Evolutionary conservation across 2,113 vertebrate species (phyloP), one percentile per base, ranked within the genome.

Genomic region (Cyphomyrus plagiostoma): DNA sequence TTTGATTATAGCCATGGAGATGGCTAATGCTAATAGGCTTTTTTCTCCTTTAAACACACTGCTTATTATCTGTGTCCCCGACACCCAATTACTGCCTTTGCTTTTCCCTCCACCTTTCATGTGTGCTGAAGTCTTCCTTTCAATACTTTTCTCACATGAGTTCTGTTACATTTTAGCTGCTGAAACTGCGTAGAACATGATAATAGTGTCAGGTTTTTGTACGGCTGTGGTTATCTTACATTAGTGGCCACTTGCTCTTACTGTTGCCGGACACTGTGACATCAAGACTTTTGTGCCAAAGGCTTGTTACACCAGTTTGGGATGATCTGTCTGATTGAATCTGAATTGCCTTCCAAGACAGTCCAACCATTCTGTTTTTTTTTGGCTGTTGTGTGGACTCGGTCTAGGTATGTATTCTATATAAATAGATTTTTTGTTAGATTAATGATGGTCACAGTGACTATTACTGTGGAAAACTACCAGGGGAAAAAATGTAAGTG

Each of bases 251-350:
- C 83, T 30, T 86, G 83, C 3, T 80, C 35, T 30, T n/a, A 30
- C 21, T 86, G 42, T 17, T 84, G 46, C 46, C 83, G 50, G 42
- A 49, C 83, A 7, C 35, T 83, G 50, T 4, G 13, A 84, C 49
- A 53, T 80, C 56, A 39, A 53, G 49, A 17, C 49, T 83, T 45
- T 84, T n/a, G 39, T 30, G 53, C 88, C 74, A 58, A 83, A 23
- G 91, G 86, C 85, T 85, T 80, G 88, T 89, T 89, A 80, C 89
- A 83, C 86, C 88, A 62, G 26, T 89, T 30, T 77, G 53, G 70
- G 88, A 90, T 21, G 80, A 92, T 90, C 77, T 0, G 4, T 85
- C 90, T 83, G 88, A 88, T 86, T 89, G 30, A 89, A 42, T 86
- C 88, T 8, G 35, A 86, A n/a, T 30, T 90, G 77, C 45, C 88